These are phyloP conservation scores for Beroe ovata DNA, from an alignment of 37 sponge, comb jelly and placozoan species.

Conservation along the genomic window DNA sequence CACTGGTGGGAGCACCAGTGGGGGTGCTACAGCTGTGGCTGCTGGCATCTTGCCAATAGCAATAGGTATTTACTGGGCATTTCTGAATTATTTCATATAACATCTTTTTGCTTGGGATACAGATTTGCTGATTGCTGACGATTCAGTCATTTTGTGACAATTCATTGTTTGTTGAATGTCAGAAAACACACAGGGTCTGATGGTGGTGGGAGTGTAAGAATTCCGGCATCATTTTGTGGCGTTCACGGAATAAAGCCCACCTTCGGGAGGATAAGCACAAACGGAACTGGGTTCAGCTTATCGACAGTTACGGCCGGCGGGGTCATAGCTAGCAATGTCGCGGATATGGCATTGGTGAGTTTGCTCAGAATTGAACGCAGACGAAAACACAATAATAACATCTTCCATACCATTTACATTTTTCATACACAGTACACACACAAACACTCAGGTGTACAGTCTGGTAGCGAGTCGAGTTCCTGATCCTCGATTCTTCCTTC, in stretches of 20 bases:
- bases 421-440: too few species aligned
- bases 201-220: slow-evolving; percentile 91
- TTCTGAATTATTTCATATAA: background rate
- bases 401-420: too few species aligned
- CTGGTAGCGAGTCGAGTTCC: background rate
- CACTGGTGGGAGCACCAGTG: slow-evolving; percentile 88
- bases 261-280: slow-evolving; percentile 67
- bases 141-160: too few species aligned
- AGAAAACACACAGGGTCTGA: slow-evolving; percentile 73
- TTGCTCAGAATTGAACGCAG: too few species aligned
- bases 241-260: slow-evolving; percentile 89
- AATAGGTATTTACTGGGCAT: slow-evolving; percentile 67
- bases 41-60: slow-evolving; percentile 85
- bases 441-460: background rate
- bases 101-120: too few species aligned
- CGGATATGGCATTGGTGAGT: slow-evolving; percentile 72
- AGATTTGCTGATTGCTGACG: too few species aligned
- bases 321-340: slow-evolving; percentile 71
- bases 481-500: background rate
- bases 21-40: slow-evolving; percentile 84
- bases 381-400: too few species aligned
- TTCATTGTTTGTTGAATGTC: too few species aligned
- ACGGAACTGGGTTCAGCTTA: slow-evolving; percentile 30
- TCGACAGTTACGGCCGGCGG: slow-evolving; percentile 73
- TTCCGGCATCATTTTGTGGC: slow-evolving; percentile 87